Base-by-base conservation (phyloP, 2,113 vertebrate species). In the Gasterosteus aculeatus region DNA sequence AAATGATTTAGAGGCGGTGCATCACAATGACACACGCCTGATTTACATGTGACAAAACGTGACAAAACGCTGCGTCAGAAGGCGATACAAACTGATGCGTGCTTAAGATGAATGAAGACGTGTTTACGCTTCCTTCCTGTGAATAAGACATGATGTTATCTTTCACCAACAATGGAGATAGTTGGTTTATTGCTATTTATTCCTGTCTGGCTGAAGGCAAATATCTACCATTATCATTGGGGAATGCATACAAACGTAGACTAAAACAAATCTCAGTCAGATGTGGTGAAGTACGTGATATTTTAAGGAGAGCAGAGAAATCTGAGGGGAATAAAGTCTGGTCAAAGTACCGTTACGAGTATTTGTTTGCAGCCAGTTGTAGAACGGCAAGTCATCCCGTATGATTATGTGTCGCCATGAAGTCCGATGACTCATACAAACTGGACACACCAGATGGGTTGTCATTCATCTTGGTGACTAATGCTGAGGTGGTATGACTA, bases 271-370 rank as follows among this genome's bases (percentile, higher is more conserved):
- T 72, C 72, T 64, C 35, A 46, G 22, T 8, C 1, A 5, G 9
- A 38, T 57, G 56, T 41, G 60, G 29, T 60, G 51, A 74, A 77
- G 73, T 22, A 66, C 1, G 39, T 42, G 9, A 12, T 26, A 35
- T 58, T 59, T 38, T 3, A 29, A 61, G 78, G 35, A 26, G 46
- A 53, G 38, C 2, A 8, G 26, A 7, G n/a, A 47, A 44, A 75
- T 4, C 7, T 19, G 19, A 51, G 22, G 31, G 74, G 70, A 70
- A 61, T 38, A 66, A 72, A 62, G 47, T 16, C 22, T 2, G 82
- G 63, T 70, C 81, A 88, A 86, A 87, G 86, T 84, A 42, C 73
- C n/a, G 65, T 16, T 18, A n/a, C 90, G 86, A 92, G 62, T 89
- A 91, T 8, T 10, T 39, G 38, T 80, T 74, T 54, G 72, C 72